Conservation (phyloP, 2,888 invertebrate genomes). For the Sicus ferrugineus region DNA sequence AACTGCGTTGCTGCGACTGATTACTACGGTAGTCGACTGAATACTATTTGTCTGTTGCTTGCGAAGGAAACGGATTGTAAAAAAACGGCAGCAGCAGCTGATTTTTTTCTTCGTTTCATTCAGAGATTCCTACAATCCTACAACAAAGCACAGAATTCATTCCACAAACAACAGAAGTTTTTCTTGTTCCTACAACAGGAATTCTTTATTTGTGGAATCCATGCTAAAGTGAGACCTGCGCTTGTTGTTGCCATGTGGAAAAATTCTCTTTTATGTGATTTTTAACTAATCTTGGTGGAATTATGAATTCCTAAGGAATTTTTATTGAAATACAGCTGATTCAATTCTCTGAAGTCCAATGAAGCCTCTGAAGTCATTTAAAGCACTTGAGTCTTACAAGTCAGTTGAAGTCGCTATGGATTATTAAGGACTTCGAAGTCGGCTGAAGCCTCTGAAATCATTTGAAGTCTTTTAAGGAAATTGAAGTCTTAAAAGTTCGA, state of each 20-base stretch:
- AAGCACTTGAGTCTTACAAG: no score
- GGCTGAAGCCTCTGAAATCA: no score
- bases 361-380: no score
- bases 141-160: background rate
- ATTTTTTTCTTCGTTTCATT: slow-evolving; percentile 15
- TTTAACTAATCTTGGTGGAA: background rate
- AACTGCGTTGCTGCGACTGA: slow-evolving; percentile 21
- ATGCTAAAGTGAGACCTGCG: background rate
- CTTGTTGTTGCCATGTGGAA: background rate
- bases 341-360: no score
- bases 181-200: background rate
- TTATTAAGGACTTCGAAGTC: no score
- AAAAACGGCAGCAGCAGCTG: background rate
- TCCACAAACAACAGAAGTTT: slow-evolving; percentile 6
- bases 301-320: no score
- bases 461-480: no score
- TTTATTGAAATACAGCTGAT: no score
- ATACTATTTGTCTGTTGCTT: background rate
- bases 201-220: slow-evolving; percentile 1
- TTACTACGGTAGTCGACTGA: background rate
- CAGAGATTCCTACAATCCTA: slow-evolving; percentile 15
- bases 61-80: background rate
- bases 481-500: no score
- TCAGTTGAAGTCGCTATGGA: no score
- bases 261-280: background rate